Evolutionary conservation across 2,113 vertebrate genomes (phyloP).

Genomic region (Artemisiospiza belli): DNA sequence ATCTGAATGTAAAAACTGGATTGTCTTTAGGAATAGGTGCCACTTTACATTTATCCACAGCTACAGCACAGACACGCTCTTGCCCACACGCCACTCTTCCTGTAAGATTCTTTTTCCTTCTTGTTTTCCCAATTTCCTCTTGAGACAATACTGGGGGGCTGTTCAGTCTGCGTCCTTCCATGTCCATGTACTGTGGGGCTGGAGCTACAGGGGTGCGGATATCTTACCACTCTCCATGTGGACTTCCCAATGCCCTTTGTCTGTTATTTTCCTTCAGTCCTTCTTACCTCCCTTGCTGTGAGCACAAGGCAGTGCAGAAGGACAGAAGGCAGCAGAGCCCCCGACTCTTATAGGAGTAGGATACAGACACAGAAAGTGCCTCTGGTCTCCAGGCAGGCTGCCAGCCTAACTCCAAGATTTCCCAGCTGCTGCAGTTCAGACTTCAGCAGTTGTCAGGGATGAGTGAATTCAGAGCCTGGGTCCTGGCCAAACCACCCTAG

Average conservation of each 20-base stretch:
- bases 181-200: neutral
- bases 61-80: neutral
- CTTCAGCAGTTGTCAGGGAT: slow-evolving; percentile 13
- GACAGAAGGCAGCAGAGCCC: neutral
- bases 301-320: neutral
- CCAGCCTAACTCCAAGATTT: slow-evolving; percentile 8
- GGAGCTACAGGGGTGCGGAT: neutral
- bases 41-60: neutral
- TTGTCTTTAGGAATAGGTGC: neutral
- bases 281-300: neutral
- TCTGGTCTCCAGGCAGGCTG: neutral
- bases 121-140: neutral
- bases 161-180: neutral
- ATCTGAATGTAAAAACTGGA: neutral
- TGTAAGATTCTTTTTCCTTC: neutral
- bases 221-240: neutral
- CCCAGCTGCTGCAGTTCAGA: slow-evolving; percentile 4
- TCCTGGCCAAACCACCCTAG: slow-evolving; percentile 4
- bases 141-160: neutral
- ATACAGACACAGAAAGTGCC: neutral
- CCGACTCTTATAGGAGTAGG: neutral
- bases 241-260: neutral
- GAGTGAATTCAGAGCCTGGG: slow-evolving; percentile 2
- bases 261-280: neutral
- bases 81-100: neutral